Evolutionary conservation across 1,140 invertebrate species (phyloP), one percentile per base, ranked within the genome.

Genomic region (Pseudachorutes palmiensis): DNA sequence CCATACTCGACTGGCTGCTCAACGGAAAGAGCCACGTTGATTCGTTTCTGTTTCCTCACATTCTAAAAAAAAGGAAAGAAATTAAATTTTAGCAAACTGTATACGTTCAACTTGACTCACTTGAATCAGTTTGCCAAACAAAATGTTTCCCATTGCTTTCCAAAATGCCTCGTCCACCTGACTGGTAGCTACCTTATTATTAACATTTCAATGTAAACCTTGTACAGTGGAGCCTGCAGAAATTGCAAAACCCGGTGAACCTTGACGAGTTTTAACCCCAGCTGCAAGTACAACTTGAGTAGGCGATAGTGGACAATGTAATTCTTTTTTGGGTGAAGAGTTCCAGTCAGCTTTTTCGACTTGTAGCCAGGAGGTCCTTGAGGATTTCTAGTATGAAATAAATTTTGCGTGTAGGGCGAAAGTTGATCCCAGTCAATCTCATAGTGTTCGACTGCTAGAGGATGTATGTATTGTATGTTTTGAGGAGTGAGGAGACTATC

Each of bases 391-490:
- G 30, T 49, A 3, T 60, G 2, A n/a, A n/a, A n/a, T n/a, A n/a
- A n/a, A 26, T 26, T 9, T 57, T 31, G 3, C 5, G 36, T 49
- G 24, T 51, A 55, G 2, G 9, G 12, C 2, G 36, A 49, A 1
- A 64, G 22, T 16, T 33, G 1, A 12, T 64, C 41, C 1, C 26
- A 28, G 2, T 64, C n/a, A 64, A 64, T 29, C 24, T 26, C 24
- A 49, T 22, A 1, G 58, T 76, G 76, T 78, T 30, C 78, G 5
- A 78, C 71, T 65, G 78, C 78, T 67, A 82, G 78, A 30, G 81
- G 81, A 36, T 81, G 79, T 69, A 82, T 78, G 66, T 76, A 79
- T 74, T 84, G 81, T 1, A n/a, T 9, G 73, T 83, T 76, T 75
- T 84, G 83, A 19, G 83, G 49, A n/a, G n/a, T n/a, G n/a, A n/a